These are phyloP conservation scores for Rhea americana DNA, from an alignment of 2,113 vertebrate species.

Conservation along the genomic window DNA sequence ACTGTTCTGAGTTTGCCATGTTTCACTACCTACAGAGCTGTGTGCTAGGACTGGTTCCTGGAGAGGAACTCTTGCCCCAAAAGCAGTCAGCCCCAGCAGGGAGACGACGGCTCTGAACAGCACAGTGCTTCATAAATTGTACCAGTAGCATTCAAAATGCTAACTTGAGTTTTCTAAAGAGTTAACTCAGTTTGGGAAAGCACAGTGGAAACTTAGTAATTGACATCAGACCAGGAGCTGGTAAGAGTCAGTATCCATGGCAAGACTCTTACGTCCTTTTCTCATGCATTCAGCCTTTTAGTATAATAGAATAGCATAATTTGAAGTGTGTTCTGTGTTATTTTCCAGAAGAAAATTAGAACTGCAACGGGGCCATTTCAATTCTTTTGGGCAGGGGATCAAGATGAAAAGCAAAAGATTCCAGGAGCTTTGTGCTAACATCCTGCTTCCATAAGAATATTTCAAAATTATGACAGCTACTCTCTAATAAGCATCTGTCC, in stretches of 20 bases:
- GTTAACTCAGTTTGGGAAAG: not conserved
- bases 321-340: not conserved
- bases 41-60: not conserved
- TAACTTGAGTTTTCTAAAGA: not conserved
- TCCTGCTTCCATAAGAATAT: not conserved
- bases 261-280: not conserved
- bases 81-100: not conserved
- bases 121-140: not conserved
- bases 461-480: not conserved
- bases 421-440: not conserved
- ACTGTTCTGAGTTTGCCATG: not conserved
- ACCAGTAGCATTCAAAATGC: not conserved
- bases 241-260: not conserved
- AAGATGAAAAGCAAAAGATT: slow-evolving; percentile 5
- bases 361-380: not conserved
- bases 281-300: not conserved
- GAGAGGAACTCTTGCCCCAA: not conserved
- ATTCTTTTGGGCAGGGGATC: not conserved
- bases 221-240: not conserved
- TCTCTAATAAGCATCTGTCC: not conserved
- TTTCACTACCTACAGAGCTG: not conserved
- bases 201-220: not conserved
- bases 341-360: not conserved
- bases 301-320: not conserved
- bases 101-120: not conserved